Evolutionary conservation across 2,888 invertebrate genomes (phyloP).

Genomic region (Eristalinus aeneus): DNA sequence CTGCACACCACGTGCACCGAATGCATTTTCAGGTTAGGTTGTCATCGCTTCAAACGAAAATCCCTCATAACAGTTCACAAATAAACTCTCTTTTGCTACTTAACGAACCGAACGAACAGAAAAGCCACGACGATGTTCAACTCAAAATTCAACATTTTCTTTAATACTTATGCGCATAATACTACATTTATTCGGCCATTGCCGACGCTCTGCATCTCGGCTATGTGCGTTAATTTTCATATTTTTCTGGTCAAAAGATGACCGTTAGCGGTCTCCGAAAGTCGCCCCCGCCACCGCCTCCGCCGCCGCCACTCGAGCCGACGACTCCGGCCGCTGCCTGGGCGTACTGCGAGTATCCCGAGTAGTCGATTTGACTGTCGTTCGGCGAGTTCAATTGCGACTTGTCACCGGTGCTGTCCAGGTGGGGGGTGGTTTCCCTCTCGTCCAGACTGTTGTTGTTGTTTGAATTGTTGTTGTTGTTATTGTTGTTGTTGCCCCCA

Average conservation of each 20-base stretch:
- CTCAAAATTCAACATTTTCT: constrained; percentile 43
- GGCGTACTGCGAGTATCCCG: constrained; percentile 76
- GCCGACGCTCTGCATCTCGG: neutral
- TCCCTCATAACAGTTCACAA: neutral
- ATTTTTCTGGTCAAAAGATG: constrained; percentile 80
- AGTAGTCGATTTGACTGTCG: constrained; percentile 79
- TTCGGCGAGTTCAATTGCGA: constrained; percentile 79
- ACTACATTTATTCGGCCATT: constrained; percentile 51
- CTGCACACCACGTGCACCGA: neutral
- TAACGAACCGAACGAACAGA: constrained; percentile 11
- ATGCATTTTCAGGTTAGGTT: neutral
- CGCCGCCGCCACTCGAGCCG: constrained; percentile 35
- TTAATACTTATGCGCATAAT: constrained; percentile 61
- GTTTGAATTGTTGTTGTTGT: constrained; percentile 72
- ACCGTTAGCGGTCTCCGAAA: constrained; percentile 80
- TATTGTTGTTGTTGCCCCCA: constrained; percentile 74
- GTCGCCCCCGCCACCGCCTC: constrained; percentile 75
- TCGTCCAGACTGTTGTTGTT: constrained; percentile 77
- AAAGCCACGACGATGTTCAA: constrained; percentile 24
- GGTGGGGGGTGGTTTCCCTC: constrained; percentile 79
- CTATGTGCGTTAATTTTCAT: constrained; percentile 41
- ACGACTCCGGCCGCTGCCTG: constrained; percentile 63
- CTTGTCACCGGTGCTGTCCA: constrained; percentile 77
- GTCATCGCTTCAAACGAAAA: neutral
- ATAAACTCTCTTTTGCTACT: constrained; percentile 25